phyloP scores from a whole-genome alignment of 2,888 invertebrate genomes.

The Ganaspis brasiliensis region DNA sequence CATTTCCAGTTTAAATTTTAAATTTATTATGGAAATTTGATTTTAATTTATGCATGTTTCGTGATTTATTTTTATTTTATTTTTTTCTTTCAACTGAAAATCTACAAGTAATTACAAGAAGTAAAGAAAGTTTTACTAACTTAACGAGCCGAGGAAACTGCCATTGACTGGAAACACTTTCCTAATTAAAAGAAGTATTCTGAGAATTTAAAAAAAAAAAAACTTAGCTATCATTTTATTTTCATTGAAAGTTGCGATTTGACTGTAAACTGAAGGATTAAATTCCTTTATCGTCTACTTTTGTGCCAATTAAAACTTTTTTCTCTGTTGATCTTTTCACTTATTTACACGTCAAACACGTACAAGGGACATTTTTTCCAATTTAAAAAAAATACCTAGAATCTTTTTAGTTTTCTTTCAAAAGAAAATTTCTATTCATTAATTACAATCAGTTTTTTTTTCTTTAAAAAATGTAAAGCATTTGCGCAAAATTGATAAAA shows the following conservation, averaged over 20 bases:
- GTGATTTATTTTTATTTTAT: not conserved
- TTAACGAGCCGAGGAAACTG: not conserved
- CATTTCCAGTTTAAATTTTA: too few relatives aligned
- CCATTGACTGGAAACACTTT: conserved; percentile 26
- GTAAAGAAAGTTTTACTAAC: conserved; percentile 2
- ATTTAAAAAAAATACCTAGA: not conserved
- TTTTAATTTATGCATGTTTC: too few relatives aligned
- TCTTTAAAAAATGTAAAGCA: too few relatives aligned
- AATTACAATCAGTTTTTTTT: too few relatives aligned
- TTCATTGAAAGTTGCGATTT: conserved; percentile 15
- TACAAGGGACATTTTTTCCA: not conserved
- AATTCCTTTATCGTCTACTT: conserved; percentile 6
- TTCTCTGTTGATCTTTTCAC: conserved; percentile 1
- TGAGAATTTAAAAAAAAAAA: conserved; percentile 32
- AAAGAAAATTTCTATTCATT: not conserved
- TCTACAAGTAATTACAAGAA: not conserved
- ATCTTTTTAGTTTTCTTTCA: not conserved
- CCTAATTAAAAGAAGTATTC: conserved; percentile 33
- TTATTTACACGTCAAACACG: conserved; percentile 6
- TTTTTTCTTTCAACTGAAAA: not conserved
- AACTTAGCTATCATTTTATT: conserved; percentile 19
- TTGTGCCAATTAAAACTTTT: conserved; percentile 21
- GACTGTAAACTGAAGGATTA: conserved; percentile 20
- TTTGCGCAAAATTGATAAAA: too few relatives aligned
- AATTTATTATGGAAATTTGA: too few relatives aligned